These are phyloP conservation scores for Dione vanillae DNA, from an alignment of 2,888 invertebrate genomes.

Conservation along the genomic window DNA sequence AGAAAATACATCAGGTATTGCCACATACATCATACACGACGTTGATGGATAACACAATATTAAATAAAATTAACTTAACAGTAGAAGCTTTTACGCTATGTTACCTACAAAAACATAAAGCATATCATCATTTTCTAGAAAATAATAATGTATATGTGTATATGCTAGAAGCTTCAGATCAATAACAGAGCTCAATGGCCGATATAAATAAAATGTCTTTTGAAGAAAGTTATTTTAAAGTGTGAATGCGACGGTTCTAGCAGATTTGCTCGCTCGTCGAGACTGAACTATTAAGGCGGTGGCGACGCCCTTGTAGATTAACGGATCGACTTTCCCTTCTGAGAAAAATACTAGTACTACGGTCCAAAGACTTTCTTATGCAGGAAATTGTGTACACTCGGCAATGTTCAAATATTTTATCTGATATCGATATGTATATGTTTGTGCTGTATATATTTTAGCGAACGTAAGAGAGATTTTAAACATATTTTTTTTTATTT, in stretches of 20 bases:
- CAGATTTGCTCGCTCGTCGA: conserved; percentile 60
- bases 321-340: conserved; percentile 49
- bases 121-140: conserved; percentile 2
- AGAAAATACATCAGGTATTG: conserved; percentile 3
- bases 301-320: conserved; percentile 55
- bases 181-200: conserved; percentile 48
- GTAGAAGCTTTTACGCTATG: conserved; percentile 6
- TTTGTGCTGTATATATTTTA: no score
- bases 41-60: conserved; percentile 25
- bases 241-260: conserved; percentile 51
- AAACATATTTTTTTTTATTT: background rate
- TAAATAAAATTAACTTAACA: conserved; percentile 20
- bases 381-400: conserved; percentile 19
- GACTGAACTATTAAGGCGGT: conserved; percentile 65
- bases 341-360: conserved; percentile 44
- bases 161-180: conserved; percentile 45
- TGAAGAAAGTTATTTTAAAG: conserved; percentile 48
- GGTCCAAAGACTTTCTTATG: conserved; percentile 32
- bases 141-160: conserved; percentile 39
- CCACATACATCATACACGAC: conserved; percentile 26
- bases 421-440: background rate
- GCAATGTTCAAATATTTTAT: background rate
- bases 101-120: conserved; percentile 6
- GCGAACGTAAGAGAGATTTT: no score
- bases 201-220: conserved; percentile 46